Percentiles rank a stretch among this genome's conserved stretches.
phyloP scores from a whole-genome alignment of 1,140 invertebrate genomes.

The Drosophila subobscura region DNA sequence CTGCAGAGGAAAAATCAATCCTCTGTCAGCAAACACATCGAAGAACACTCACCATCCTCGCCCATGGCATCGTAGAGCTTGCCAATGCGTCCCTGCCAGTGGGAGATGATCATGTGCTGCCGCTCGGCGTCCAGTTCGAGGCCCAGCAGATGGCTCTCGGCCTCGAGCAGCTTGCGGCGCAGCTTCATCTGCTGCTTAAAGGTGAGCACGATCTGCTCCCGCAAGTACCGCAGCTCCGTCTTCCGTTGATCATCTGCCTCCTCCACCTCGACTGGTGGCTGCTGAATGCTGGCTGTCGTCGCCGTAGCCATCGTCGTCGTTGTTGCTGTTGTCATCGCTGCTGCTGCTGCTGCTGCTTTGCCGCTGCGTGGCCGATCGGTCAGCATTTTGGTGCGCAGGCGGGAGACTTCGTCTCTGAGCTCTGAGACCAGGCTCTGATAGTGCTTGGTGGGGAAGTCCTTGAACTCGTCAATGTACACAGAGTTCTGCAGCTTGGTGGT shows the following conservation, averaged over 20 bases:
- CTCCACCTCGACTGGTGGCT: slow-evolving; percentile 21
- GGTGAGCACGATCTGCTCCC: slow-evolving; percentile 92
- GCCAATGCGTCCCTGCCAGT: slow-evolving; percentile 92
- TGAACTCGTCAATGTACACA: slow-evolving; percentile 78
- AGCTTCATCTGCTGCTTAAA: slow-evolving; percentile 96
- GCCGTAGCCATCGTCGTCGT: slow-evolving; percentile 53
- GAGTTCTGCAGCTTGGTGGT: slow-evolving; percentile 85
- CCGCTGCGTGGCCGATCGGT: slow-evolving; percentile 86
- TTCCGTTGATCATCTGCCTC: slow-evolving; percentile 83
- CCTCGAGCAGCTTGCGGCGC: slow-evolving; percentile 91
- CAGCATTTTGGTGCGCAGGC: slow-evolving; percentile 92
- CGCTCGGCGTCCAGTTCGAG: slow-evolving; percentile 93
- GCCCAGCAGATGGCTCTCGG: slow-evolving; percentile 92
- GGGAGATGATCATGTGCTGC: slow-evolving; percentile 93
- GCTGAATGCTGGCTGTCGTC: background rate
- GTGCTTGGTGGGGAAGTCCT: slow-evolving; percentile 85
- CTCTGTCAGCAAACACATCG: too few relatives aligned
- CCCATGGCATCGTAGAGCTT: slow-evolving; percentile 86
- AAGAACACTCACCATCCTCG: slow-evolving; percentile 69
- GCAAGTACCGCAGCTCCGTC: slow-evolving; percentile 88
- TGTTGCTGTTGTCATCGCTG: slow-evolving; percentile 71
- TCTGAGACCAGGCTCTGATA: slow-evolving; percentile 92
- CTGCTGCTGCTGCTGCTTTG: slow-evolving; percentile 61
- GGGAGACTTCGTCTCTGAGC: slow-evolving; percentile 91
- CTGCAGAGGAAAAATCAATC: slow-evolving; percentile 15